Percentiles rank a stretch among this genome's conserved stretches.
Conservation (phyloP, 2,113 vertebrate genomes). For the Microtus montanus region DNA sequence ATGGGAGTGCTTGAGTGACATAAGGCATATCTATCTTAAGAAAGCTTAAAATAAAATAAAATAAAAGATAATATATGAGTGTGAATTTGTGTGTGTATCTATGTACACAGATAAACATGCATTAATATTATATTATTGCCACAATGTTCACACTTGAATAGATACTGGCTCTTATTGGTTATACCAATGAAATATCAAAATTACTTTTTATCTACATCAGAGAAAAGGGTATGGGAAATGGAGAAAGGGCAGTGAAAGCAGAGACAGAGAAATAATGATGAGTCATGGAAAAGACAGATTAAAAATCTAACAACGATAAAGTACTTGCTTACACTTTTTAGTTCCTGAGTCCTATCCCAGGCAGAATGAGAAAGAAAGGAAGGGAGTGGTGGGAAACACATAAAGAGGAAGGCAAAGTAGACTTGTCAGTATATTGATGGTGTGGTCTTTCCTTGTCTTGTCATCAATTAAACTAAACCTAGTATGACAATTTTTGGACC, state of each 20-base stretch:
- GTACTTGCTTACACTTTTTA: neutral
- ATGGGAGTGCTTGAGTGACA: neutral
- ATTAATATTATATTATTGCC: conserved; percentile 10
- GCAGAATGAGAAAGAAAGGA: no score
- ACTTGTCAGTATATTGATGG: neutral
- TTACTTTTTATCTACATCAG: neutral
- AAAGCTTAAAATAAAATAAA: no score
- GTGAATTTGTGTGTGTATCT: neutral
- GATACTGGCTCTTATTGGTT: neutral
- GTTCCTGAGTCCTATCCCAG: neutral
- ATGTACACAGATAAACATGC: neutral
- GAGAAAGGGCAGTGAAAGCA: neutral
- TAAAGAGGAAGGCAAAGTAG: neutral
- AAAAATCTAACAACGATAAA: neutral
- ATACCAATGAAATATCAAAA: neutral
- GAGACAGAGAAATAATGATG: neutral
- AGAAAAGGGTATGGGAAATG: neutral
- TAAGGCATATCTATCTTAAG: neutral
- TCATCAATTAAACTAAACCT: neutral
- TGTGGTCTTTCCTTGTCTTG: neutral
- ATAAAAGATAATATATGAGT: neutral
- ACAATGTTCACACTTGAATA: neutral
- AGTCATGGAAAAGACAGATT: neutral
- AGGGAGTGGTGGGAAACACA: accelerated
- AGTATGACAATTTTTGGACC: neutral